Evolutionary conservation across 2,797 vertebrate species (phyloP).

Genomic region (Luscinia megarhynchos): DNA sequence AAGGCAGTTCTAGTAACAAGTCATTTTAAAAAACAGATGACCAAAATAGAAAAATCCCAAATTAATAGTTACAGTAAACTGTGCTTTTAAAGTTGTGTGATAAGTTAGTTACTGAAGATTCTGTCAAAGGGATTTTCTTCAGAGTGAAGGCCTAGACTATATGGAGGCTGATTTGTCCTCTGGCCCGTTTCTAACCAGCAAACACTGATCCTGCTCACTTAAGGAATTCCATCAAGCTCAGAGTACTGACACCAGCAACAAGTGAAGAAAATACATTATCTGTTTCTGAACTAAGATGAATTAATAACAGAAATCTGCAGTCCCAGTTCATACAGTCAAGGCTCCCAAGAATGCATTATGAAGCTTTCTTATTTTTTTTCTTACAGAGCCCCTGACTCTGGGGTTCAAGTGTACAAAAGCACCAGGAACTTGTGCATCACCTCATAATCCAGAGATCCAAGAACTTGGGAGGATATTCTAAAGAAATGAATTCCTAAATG

Average conservation of each 20-base stretch:
- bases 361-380: background rate
- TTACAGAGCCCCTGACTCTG: background rate
- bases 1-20: conserved; percentile 57
- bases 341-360: background rate
- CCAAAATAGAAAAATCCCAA: conserved; percentile 50
- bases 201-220: background rate
- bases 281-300: background rate
- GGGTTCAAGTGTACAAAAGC: background rate
- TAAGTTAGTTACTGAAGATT: conserved; percentile 59
- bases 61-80: conserved; percentile 67
- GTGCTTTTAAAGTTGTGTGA: background rate
- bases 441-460: background rate
- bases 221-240: background rate
- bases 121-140: conserved; percentile 50
- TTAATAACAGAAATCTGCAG: background rate
- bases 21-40: conserved; percentile 50
- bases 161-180: background rate
- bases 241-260: background rate
- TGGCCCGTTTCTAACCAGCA: background rate
- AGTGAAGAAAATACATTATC: background rate
- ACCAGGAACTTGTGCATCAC: background rate
- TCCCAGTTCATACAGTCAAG: background rate
- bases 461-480: background rate
- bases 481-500: background rate
- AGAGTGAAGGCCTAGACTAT: background rate